A percentile compares a stretch with the other conserved stretches of the same genome.
These are phyloP conservation scores for Gryllus bimaculatus DNA, from an alignment of 1,140 invertebrate genomes.

Conservation along the genomic window DNA sequence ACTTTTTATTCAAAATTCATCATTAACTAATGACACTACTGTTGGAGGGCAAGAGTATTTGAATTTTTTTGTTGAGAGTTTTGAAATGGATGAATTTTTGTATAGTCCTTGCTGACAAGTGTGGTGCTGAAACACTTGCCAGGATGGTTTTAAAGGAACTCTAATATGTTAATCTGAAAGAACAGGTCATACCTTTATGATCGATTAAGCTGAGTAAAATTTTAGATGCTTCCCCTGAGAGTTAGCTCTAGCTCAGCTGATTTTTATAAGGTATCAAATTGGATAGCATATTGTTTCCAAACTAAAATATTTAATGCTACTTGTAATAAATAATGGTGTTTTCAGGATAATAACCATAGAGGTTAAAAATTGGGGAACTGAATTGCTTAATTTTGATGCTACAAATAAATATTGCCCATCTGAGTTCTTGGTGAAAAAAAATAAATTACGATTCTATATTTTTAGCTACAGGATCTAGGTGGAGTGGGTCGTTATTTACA, in stretches of 20 bases:
- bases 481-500: slow-evolving; percentile 25
- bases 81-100: too few species aligned
- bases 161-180: slow-evolving; percentile 69
- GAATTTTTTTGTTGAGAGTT: too few species aligned
- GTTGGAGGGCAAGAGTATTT: too few species aligned
- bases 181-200: slow-evolving; percentile 78
- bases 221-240: slow-evolving; percentile 50
- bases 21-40: too few species aligned
- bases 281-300: background rate
- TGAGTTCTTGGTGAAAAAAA: slow-evolving; percentile 53
- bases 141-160: slow-evolving; percentile 76
- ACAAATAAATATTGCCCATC: slow-evolving; percentile 47
- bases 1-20: too few species aligned
- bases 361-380: slow-evolving; percentile 48
- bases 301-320: background rate
- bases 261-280: slow-evolving; percentile 52
- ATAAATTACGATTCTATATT: slow-evolving; percentile 66
- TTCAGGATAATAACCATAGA: slow-evolving; percentile 34
- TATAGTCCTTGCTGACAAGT: slow-evolving; percentile 64
- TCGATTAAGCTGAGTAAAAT: slow-evolving; percentile 79
- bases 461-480: slow-evolving; percentile 71
- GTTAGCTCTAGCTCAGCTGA: slow-evolving; percentile 51
- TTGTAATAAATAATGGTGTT: background rate
- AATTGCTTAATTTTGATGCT: slow-evolving; percentile 49
- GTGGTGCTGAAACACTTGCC: slow-evolving; percentile 78